Base-by-base conservation (phyloP, 2,797 vertebrate genomes). In the Pseudochaenichthys georgianus region DNA sequence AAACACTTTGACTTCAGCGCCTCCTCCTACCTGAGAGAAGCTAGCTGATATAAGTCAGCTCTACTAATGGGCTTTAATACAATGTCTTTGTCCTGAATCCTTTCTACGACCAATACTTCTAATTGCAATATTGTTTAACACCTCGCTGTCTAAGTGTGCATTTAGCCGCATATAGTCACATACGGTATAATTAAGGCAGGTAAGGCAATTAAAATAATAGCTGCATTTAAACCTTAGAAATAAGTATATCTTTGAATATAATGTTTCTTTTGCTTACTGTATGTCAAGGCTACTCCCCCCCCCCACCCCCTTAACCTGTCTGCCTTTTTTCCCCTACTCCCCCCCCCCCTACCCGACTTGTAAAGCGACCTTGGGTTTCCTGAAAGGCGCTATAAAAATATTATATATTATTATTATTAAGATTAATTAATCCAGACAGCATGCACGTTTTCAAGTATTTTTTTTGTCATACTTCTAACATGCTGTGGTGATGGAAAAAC, bases 361-460 rank as follows among this genome's bases (percentile, higher is more conserved):
- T 21, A 2, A 21, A 21, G 21, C 21, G 21, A 21, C 21, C 21
- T 21, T 21, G 21, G 21, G 21, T 21, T 21, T 21, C 21, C 21
- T 21, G 21, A 21, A 21, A 21, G 21, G 21, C 21, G 21, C 21
- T 21, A 21, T 21, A 21, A 2, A 21, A 21, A 21, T 21, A 21
- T 21, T 2, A 21, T 21, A 21, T n/a, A n/a, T n/a, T n/a, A n/a
- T 19, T 21, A 21, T 21, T 21, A 21, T 21, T 21, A 21, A 21
- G 62, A 55, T 15, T 59, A 69, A 77, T 80, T 67, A 28, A 28
- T 28, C 23, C 23, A 28, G 23, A 28, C 23, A 28, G 23, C 23
- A 28, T 63, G 34, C 34, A 75, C 54, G 51, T 19, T 13, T 42
- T 50, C 21, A 13, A 13, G 1, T 34, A 13, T 21, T 21, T 4